phyloP scores from a whole-genome alignment of 2,888 invertebrate genomes.

The Mamestra brassicae region DNA sequence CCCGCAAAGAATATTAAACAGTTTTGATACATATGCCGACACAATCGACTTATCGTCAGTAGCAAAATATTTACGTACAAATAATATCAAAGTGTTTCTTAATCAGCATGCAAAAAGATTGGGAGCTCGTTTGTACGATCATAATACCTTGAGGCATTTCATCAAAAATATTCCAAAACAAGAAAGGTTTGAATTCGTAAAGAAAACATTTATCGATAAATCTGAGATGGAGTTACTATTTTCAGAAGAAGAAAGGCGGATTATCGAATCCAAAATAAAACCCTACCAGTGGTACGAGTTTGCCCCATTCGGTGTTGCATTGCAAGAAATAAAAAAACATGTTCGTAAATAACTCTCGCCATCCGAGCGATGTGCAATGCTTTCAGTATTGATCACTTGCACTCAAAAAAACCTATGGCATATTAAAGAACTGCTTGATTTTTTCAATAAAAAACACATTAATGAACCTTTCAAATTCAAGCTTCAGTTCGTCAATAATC shows the following conservation, averaged over 20 bases:
- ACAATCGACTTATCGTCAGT: conserved; percentile 73
- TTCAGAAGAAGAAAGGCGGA: background rate
- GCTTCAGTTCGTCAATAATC: conserved; percentile 73
- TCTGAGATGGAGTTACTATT: background rate
- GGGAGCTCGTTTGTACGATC: conserved; percentile 61
- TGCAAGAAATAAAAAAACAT: no score
- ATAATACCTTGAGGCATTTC: background rate
- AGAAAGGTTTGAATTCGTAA: conserved; percentile 6
- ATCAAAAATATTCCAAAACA: background rate
- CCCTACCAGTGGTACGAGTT: background rate
- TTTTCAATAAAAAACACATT: conserved; percentile 79
- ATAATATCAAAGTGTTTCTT: conserved; percentile 74
- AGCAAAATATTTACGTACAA: conserved; percentile 74
- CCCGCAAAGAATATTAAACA: conserved; percentile 74
- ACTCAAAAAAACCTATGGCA: conserved; percentile 71
- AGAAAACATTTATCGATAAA: background rate
- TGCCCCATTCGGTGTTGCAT: no score
- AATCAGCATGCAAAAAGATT: conserved; percentile 68
- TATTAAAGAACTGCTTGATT: conserved; percentile 74
- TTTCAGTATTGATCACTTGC: conserved; percentile 42
- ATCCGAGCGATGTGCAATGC: no score
- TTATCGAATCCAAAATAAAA: background rate
- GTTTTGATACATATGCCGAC: conserved; percentile 71
- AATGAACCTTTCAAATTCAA: conserved; percentile 73
- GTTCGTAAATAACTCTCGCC: no score